These are phyloP conservation scores for Simalia tracyae DNA, from an alignment of 2,797 vertebrate genomes.

Conservation along the genomic window DNA sequence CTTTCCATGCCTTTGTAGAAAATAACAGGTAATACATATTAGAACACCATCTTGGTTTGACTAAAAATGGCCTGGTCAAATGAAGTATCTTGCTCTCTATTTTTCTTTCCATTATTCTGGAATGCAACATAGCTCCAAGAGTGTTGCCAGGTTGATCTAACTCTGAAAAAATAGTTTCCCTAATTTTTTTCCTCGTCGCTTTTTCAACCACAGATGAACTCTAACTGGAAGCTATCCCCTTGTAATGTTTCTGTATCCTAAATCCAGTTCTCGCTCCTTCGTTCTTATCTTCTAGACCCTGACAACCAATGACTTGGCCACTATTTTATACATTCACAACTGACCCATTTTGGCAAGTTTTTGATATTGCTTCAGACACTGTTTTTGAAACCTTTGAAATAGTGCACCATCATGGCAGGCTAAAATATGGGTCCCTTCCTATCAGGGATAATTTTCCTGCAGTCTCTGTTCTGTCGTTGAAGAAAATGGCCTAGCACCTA, in stretches of 20 bases:
- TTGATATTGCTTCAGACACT: neutral
- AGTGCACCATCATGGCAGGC: neutral
- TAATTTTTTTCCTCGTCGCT: neutral
- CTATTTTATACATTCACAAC: neutral
- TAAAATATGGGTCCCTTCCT: neutral
- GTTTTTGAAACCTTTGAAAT: neutral
- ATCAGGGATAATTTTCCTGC: neutral
- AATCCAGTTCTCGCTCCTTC: neutral
- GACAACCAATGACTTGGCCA: neutral
- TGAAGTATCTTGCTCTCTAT: neutral
- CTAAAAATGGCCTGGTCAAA: constrained; percentile 1
- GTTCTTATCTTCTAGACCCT: neutral
- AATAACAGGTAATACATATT: neutral
- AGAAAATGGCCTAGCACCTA: neutral
- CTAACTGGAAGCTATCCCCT: neutral
- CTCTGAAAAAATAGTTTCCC: neutral
- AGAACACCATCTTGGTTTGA: neutral
- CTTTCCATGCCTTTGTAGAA: neutral
- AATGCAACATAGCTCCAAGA: neutral
- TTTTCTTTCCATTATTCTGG: neutral
- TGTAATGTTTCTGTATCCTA: neutral
- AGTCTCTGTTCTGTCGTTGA: neutral
- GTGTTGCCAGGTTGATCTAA: neutral
- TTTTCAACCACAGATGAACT: neutral
- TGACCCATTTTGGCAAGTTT: neutral